A percentile compares a stretch with the other conserved stretches of the same genome.
Evolutionary conservation across 1,140 invertebrate genomes (phyloP).

Genomic region (Pseudachorutes palmiensis): DNA sequence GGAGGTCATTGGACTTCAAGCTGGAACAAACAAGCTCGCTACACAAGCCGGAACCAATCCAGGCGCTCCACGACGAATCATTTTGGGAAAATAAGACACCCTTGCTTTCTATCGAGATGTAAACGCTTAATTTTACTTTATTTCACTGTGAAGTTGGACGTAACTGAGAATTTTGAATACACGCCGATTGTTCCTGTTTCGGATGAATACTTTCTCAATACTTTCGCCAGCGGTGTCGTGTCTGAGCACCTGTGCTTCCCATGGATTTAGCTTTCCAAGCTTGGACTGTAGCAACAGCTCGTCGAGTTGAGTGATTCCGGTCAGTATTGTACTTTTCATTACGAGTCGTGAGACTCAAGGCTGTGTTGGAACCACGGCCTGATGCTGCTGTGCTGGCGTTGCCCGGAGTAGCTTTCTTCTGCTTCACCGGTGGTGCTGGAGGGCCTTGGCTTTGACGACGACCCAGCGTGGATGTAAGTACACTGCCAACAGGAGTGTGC

Average conservation of each 20-base stretch:
- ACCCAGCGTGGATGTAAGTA: too few species aligned
- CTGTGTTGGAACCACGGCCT: neutral
- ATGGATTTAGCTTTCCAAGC: too few species aligned
- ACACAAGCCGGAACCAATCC: constrained; percentile 86
- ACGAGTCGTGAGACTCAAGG: neutral
- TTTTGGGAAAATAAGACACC: constrained; percentile 67
- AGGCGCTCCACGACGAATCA: constrained; percentile 80
- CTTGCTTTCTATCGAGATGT: neutral
- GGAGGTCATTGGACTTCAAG: constrained; percentile 84
- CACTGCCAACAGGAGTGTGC: neutral
- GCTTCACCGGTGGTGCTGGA: neutral
- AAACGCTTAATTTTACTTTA: too few species aligned
- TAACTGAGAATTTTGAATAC: neutral
- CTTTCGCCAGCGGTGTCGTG: too few species aligned
- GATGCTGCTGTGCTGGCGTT: neutral
- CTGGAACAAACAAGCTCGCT: constrained; percentile 91
- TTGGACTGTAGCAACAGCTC: too few species aligned
- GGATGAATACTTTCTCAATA: too few species aligned
- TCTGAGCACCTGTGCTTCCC: too few species aligned
- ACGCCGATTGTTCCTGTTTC: neutral
- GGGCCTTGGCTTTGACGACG: neutral
- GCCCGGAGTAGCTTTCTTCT: neutral
- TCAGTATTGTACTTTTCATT: constrained; percentile 2
- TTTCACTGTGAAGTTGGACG: too few species aligned
- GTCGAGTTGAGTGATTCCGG: neutral